phyloP scores from a whole-genome alignment of 2,888 invertebrate genomes.

The Terebella lapidaria region DNA sequence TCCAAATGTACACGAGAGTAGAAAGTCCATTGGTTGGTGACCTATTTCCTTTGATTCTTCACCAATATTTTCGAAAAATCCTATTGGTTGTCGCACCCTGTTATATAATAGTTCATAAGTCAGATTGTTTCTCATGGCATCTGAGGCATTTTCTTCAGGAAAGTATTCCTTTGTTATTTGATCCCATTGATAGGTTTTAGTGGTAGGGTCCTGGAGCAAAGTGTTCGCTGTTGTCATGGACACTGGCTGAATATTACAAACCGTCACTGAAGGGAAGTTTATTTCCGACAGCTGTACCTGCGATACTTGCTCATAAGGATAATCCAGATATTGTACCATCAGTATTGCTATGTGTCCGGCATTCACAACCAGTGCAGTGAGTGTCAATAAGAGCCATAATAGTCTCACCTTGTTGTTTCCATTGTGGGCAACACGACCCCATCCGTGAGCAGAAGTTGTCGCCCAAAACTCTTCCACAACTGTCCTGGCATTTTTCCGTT shows the following conservation, averaged over 20 bases:
- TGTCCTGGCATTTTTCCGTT: neutral
- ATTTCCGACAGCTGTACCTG: slow-evolving; percentile 13
- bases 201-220: slow-evolving; percentile 9
- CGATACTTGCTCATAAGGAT: slow-evolving; percentile 12
- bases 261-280: slow-evolving; percentile 42
- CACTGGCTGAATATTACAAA: slow-evolving; percentile 44
- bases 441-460: slow-evolving; percentile 15
- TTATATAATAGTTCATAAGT: slow-evolving; percentile 6
- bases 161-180: slow-evolving; percentile 8
- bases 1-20: slow-evolving; percentile 41
- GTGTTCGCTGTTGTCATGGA: slow-evolving; percentile 35
- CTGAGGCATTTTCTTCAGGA: neutral
- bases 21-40: slow-evolving; percentile 35
- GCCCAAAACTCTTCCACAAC: slow-evolving; percentile 5
- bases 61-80: slow-evolving; percentile 44
- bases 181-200: slow-evolving; percentile 9
- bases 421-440: slow-evolving; percentile 5
- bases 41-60: slow-evolving; percentile 34
- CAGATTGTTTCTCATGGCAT: neutral
- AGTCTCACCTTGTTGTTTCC: neutral
- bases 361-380: slow-evolving; percentile 8
- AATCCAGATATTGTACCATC: slow-evolving; percentile 10
- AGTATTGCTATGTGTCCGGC: slow-evolving; percentile 7
- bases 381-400: slow-evolving; percentile 10
- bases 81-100: slow-evolving; percentile 14